A percentile compares a stretch with the other conserved stretches of the same genome.
phyloP scores from a whole-genome alignment of 2,888 invertebrate genomes.

The Eulithis prunata region DNA sequence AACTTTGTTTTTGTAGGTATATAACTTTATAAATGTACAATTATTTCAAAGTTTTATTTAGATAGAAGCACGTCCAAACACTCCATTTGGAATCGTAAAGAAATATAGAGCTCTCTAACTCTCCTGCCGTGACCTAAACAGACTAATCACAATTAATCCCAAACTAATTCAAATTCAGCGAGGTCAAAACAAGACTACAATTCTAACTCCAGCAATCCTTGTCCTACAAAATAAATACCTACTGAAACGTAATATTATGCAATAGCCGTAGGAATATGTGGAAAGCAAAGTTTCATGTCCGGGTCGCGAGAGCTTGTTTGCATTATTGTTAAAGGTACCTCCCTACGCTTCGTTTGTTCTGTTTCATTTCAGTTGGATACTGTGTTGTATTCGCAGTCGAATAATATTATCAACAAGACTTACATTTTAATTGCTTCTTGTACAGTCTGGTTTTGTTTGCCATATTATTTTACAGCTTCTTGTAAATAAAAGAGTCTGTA shows the following conservation, averaged over 20 bases:
- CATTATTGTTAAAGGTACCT: conserved; percentile 24
- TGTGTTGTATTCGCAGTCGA: conserved; percentile 17
- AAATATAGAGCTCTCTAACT: too few relatives aligned
- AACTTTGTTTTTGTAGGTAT: too few relatives aligned
- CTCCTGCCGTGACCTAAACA: too few relatives aligned
- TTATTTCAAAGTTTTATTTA: too few relatives aligned
- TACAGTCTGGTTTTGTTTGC: not conserved
- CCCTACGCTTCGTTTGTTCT: conserved; percentile 22
- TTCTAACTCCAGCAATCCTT: not conserved
- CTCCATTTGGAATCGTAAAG: too few relatives aligned
- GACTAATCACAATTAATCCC: too few relatives aligned
- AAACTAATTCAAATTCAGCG: too few relatives aligned
- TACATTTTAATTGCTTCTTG: conserved; percentile 7
- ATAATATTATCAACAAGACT: not conserved
- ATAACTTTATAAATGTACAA: too few relatives aligned
- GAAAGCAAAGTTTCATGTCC: conserved; percentile 34
- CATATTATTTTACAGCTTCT: too few relatives aligned
- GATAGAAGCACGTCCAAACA: too few relatives aligned
- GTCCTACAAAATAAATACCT: conserved; percentile 3
- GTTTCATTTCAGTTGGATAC: conserved; percentile 19
- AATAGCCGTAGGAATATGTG: conserved; percentile 28
- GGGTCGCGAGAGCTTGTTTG: conserved; percentile 32
- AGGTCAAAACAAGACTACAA: too few relatives aligned
- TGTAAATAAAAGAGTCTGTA: too few relatives aligned
- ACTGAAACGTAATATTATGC: conserved; percentile 31